Percentiles rank a stretch among this genome's conserved stretches.
These are phyloP conservation scores for Macaria notata DNA, from an alignment of 2,888 invertebrate genomes.

Conservation along the genomic window DNA sequence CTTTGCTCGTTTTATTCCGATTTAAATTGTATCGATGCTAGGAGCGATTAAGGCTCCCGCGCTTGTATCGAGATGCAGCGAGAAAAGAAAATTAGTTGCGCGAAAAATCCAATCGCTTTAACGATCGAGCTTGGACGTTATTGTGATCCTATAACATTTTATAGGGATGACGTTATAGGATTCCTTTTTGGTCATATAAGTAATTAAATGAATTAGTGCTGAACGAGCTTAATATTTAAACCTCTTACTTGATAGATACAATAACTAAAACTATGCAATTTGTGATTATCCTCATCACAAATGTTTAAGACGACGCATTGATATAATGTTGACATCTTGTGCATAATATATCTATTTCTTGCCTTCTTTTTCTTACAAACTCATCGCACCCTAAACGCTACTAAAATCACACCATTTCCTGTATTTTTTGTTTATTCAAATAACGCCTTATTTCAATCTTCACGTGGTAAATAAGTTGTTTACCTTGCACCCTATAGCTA, in stretches of 20 bases:
- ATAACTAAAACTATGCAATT: too few species aligned
- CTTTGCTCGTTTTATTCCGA: slow-evolving; percentile 73
- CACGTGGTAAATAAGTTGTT: slow-evolving; percentile 29
- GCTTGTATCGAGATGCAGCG: slow-evolving; percentile 48
- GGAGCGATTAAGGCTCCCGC: slow-evolving; percentile 72
- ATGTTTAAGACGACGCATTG: too few species aligned
- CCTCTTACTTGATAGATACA: too few species aligned
- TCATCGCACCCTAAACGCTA: slow-evolving; percentile 5
- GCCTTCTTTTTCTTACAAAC: too few species aligned
- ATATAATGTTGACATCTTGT: too few species aligned
- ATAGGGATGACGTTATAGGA: slow-evolving; percentile 9
- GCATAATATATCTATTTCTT: too few species aligned
- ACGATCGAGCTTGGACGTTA: slow-evolving; percentile 22
- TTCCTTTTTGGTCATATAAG: slow-evolving; percentile 2
- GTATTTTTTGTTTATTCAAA: slow-evolving; percentile 26
- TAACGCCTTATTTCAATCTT: slow-evolving; percentile 55
- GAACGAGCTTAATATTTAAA: too few species aligned
- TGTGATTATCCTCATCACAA: too few species aligned
- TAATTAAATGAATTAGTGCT: too few species aligned
- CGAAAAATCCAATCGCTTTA: slow-evolving; percentile 39
- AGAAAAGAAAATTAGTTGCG: slow-evolving; percentile 60
- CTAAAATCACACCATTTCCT: slow-evolving; percentile 14
- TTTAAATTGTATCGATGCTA: slow-evolving; percentile 78
- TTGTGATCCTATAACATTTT: slow-evolving; percentile 20
- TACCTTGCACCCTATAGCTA: not conserved